These are phyloP conservation scores for Drosophila incognita DNA, from an alignment of 2,888 invertebrate species.

Conservation along the genomic window DNA sequence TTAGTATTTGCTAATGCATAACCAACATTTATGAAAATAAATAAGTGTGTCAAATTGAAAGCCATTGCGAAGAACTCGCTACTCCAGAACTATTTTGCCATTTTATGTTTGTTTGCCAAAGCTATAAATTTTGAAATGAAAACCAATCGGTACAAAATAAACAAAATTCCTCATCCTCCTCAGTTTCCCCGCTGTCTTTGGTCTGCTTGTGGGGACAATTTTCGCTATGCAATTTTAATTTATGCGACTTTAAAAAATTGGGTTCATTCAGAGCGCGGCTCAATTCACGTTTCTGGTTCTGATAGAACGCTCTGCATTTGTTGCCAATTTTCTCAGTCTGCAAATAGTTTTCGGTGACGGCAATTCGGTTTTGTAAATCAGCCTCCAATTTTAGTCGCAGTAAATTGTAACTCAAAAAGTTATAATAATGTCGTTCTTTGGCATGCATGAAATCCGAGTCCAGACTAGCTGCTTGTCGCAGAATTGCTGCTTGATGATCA, in stretches of 20 bases:
- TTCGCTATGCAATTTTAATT: constrained; percentile 1
- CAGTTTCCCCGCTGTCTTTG: background rate
- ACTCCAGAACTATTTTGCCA: background rate
- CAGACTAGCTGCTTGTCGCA: constrained; percentile 3
- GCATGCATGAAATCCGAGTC: background rate
- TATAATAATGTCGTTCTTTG: constrained; percentile 12
- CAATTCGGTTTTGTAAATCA: constrained; percentile 17
- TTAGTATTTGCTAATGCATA: background rate
- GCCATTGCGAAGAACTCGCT: no score
- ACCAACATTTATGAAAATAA: background rate
- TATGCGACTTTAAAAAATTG: constrained; percentile 14
- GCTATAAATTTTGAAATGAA: background rate
- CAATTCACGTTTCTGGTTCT: constrained; percentile 14
- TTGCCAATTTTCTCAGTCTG: background rate
- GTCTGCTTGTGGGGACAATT: background rate
- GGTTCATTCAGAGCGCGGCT: background rate
- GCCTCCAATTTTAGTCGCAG: constrained; percentile 32
- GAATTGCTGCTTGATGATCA: constrained; percentile 2
- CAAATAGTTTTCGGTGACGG: constrained; percentile 21
- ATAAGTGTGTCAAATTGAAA: background rate
- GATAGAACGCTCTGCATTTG: constrained; percentile 20
- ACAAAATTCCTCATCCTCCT: constrained; percentile 8
- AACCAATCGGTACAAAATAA: constrained; percentile 2
- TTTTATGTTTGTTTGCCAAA: no score
- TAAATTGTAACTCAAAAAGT: constrained; percentile 26